phyloP scores from a whole-genome alignment of 1,140 invertebrate genomes.

The Drosophila tristis region DNA sequence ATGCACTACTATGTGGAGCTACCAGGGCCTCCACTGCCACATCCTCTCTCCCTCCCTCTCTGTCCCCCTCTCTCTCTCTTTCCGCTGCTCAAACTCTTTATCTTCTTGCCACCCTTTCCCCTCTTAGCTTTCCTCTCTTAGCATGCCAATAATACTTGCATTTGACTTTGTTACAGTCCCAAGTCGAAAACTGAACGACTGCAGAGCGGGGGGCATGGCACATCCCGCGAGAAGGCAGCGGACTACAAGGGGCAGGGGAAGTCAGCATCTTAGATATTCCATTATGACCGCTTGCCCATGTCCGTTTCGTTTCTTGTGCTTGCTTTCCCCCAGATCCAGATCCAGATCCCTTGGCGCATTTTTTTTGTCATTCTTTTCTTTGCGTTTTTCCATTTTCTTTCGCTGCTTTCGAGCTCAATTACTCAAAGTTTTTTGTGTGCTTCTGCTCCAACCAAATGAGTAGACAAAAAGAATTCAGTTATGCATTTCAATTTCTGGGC shows the following conservation, averaged over 20 bases:
- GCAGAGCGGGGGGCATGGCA: neutral
- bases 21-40: conserved; percentile 2
- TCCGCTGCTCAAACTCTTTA: neutral
- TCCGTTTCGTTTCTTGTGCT: conserved; percentile 1
- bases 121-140: conserved; percentile 2
- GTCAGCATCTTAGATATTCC: conserved; percentile 59
- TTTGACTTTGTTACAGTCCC: conserved; percentile 64
- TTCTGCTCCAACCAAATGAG: conserved; percentile 27
- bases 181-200: conserved; percentile 7
- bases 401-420: conserved; percentile 54
- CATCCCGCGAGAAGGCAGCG: too few species aligned
- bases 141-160: conserved; percentile 70
- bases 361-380: conserved; percentile 3
- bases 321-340: neutral
- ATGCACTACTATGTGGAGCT: conserved; percentile 20
- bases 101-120: conserved; percentile 3
- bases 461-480: conserved; percentile 44
- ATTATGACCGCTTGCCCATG: conserved; percentile 33
- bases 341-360: neutral
- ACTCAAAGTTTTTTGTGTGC: conserved; percentile 65
- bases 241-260: conserved; percentile 19
- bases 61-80: conserved; percentile 4
- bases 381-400: conserved; percentile 23
- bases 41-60: neutral
- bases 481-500: conserved; percentile 57